Conservation (phyloP, 2,888 invertebrate genomes). For the Acleris literana region DNA sequence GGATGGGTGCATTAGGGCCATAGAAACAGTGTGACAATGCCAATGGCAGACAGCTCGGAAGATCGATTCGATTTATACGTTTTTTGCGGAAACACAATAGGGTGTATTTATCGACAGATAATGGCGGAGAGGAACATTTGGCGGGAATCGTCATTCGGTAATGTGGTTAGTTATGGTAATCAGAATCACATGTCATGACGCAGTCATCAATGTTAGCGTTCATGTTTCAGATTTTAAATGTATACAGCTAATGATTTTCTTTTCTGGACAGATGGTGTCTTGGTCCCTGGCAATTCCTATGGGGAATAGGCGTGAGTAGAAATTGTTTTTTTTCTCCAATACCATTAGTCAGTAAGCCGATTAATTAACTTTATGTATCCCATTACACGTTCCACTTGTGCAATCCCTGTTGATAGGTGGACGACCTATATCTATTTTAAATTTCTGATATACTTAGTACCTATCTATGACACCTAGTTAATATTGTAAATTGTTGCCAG, state of each 20-base stretch:
- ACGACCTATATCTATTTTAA: too few relatives aligned
- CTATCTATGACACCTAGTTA: too few relatives aligned
- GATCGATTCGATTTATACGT: conserved; percentile 82
- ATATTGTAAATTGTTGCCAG: too few relatives aligned
- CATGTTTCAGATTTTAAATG: conserved; percentile 17
- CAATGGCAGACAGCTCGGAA: conserved; percentile 72
- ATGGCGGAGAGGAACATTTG: conserved; percentile 76
- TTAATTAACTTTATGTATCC: too few relatives aligned
- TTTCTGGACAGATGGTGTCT: too few relatives aligned
- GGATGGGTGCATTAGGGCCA: conserved; percentile 65
- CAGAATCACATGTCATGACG: conserved; percentile 77
- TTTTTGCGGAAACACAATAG: conserved; percentile 76
- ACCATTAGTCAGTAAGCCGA: too few relatives aligned
- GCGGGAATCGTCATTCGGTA: conserved; percentile 68
- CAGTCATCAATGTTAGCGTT: conserved; percentile 10
- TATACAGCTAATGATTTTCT: neutral
- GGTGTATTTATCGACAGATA: conserved; percentile 79
- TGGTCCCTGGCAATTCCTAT: too few relatives aligned
- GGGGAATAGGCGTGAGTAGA: too few relatives aligned
- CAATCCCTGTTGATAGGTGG: too few relatives aligned
- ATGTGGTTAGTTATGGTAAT: conserved; percentile 80
- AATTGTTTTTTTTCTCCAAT: too few relatives aligned
- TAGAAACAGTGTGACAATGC: conserved; percentile 61
- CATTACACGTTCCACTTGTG: too few relatives aligned
- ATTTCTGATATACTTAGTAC: too few relatives aligned